Evolutionary conservation across 2,797 vertebrate genomes (phyloP).

Genomic region (Peromyscus aztecus): DNA sequence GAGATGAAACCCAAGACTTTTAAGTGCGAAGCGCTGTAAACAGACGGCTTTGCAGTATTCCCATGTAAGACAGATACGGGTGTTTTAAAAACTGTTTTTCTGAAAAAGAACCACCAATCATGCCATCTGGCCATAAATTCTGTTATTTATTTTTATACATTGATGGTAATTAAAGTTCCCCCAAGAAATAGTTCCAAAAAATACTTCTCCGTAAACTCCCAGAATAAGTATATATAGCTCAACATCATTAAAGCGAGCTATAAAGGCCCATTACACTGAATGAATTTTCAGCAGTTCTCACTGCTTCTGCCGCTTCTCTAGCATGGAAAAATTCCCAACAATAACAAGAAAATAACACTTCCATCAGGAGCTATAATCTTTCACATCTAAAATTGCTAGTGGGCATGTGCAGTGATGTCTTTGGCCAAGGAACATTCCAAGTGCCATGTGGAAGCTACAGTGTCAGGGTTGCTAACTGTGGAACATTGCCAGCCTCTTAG

Average conservation of each 20-base stretch:
- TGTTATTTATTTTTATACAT: constrained; percentile 86
- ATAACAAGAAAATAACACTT: constrained; percentile 16
- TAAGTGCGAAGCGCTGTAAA: constrained; percentile 31
- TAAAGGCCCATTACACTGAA: background rate
- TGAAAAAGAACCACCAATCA: constrained; percentile 83
- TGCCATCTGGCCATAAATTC: constrained; percentile 85
- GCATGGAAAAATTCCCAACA: background rate
- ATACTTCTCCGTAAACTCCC: constrained; percentile 68
- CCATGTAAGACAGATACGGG: constrained; percentile 50
- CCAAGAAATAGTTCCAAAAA: constrained; percentile 81
- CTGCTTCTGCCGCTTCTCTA: constrained; percentile 38
- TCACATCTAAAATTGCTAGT: constrained; percentile 52
- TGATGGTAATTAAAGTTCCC: constrained; percentile 83
- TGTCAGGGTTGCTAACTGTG: constrained; percentile 27
- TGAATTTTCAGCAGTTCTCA: constrained; percentile 44
- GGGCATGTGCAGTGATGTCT: constrained; percentile 31
- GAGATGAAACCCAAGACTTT: constrained; percentile 32
- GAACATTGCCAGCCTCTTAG: constrained; percentile 12
- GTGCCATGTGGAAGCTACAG: background rate
- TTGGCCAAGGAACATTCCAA: constrained; percentile 28
- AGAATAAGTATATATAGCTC: constrained; percentile 70
- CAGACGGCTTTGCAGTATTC: constrained; percentile 40
- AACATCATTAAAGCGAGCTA: background rate
- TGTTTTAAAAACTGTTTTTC: constrained; percentile 59
- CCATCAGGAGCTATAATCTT: background rate